Conservation (phyloP, 1,140 invertebrate species). For the Bombus pascuorum region DNA sequence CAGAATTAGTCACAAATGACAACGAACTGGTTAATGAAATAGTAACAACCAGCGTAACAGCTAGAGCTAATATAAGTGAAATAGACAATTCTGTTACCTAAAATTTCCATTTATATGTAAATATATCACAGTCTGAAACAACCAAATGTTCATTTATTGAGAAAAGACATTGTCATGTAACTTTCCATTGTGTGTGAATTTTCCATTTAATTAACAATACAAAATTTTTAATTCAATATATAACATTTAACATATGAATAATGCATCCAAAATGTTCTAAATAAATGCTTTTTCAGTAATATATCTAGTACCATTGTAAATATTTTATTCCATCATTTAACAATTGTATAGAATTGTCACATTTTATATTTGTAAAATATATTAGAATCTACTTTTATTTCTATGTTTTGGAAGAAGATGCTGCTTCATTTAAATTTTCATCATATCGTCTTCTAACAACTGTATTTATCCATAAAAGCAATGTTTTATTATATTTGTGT, state of each 20-base stretch:
- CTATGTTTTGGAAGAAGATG: too few relatives aligned
- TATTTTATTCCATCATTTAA: not conserved
- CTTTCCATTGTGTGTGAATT: too few relatives aligned
- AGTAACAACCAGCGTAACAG: not conserved
- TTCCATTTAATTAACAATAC: not conserved
- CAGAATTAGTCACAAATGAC: constrained; percentile 34
- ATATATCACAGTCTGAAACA: not conserved
- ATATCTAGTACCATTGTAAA: not conserved
- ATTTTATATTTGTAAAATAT: not conserved
- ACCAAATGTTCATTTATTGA: constrained; percentile 10
- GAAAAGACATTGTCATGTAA: not conserved
- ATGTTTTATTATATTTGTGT: constrained; percentile 11
- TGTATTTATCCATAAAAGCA: not conserved
- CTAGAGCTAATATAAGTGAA: constrained; percentile 16
- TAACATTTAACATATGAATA: constrained; percentile 1
- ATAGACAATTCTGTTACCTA: constrained; percentile 68
- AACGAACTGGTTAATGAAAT: constrained; percentile 19
- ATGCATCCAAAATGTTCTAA: constrained; percentile 21
- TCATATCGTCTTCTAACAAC: constrained; percentile 8
- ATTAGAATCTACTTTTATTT: not conserved
- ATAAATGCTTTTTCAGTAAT: constrained; percentile 43
- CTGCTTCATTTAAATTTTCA: not conserved
- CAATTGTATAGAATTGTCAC: not conserved
- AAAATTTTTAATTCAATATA: not conserved
- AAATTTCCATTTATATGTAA: not conserved